Conservation (phyloP, 2,797 vertebrate genomes). For the Enteromius viviparus region DNA sequence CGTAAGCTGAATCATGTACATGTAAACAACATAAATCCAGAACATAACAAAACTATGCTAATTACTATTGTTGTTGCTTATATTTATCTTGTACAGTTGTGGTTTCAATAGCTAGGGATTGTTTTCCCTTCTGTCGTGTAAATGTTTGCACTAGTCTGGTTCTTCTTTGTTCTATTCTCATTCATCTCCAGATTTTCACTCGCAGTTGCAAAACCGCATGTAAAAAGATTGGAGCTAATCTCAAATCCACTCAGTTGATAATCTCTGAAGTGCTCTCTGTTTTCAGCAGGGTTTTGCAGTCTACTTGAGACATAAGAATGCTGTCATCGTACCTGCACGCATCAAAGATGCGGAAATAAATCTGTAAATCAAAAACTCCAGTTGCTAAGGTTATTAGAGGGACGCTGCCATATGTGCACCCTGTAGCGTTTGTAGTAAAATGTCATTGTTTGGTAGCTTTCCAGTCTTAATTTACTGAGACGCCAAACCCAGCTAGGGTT, state of each 20-base stretch:
- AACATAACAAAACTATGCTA: neutral
- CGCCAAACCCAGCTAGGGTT: conserved; percentile 65
- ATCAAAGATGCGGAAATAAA: conserved; percentile 12
- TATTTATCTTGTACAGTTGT: neutral
- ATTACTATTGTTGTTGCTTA: neutral
- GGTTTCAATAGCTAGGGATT: conserved; percentile 10
- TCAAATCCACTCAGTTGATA: conserved; percentile 10
- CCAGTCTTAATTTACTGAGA: conserved; percentile 72
- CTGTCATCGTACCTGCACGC: neutral
- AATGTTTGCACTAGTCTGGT: conserved; percentile 13
- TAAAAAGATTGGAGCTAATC: conserved; percentile 26
- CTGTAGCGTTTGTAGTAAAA: conserved; percentile 62
- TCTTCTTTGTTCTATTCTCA: conserved; percentile 14
- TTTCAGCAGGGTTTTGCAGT: conserved; percentile 9
- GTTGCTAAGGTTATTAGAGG: neutral
- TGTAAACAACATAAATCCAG: conserved; percentile 4
- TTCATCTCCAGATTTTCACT: conserved; percentile 2
- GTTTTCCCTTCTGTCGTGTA: neutral
- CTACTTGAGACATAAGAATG: neutral
- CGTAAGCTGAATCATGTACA: neutral
- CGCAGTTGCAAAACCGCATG: neutral
- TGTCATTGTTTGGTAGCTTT: conserved; percentile 49
- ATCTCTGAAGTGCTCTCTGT: conserved; percentile 7
- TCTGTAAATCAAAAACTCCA: neutral
- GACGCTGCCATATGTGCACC: conserved; percentile 48